A percentile compares a stretch with the other conserved stretches of the same genome.
Conservation (phyloP, 2,888 invertebrate genomes). For the Ischnus inquisitorius region DNA sequence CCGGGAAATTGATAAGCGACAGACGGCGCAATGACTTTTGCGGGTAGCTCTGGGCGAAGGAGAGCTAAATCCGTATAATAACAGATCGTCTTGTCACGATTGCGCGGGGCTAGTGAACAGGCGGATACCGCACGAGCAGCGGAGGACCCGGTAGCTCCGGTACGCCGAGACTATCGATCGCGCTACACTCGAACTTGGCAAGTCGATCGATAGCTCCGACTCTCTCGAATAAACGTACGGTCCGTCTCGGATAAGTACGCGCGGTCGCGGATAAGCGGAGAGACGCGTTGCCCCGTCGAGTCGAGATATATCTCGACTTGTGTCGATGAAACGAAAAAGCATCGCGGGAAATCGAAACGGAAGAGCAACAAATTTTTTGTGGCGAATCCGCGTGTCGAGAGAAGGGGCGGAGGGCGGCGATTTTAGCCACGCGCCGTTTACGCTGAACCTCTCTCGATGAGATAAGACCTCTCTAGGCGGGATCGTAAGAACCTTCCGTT, state of each 20-base stretch:
- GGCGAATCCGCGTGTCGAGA: no score
- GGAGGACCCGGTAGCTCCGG: constrained; percentile 19
- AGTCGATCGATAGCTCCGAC: constrained; percentile 59
- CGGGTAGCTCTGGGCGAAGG: constrained; percentile 38
- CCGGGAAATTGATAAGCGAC: not conserved
- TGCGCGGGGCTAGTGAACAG: constrained; percentile 9
- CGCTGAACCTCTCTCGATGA: no score
- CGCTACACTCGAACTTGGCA: constrained; percentile 59
- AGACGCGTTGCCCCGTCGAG: constrained; percentile 24
- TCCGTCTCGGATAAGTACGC: constrained; percentile 23
- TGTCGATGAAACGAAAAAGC: constrained; percentile 14
- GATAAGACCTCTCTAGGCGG: no score
- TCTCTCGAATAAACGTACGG: constrained; percentile 52
- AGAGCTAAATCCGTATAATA: constrained; percentile 44
- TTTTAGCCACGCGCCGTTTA: no score
- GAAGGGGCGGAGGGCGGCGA: no score
- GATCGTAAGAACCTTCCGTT: no score
- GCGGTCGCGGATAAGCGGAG: constrained; percentile 26
- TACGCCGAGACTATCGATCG: constrained; percentile 55
- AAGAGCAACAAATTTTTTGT: no score
- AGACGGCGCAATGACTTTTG: not conserved
- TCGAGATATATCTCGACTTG: constrained; percentile 45
- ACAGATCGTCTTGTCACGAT: constrained; percentile 64
- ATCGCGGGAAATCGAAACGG: not conserved
- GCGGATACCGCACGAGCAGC: not conserved